phyloP scores from a whole-genome alignment of 2,113 vertebrate species.

The Pollimyrus isidori region DNA sequence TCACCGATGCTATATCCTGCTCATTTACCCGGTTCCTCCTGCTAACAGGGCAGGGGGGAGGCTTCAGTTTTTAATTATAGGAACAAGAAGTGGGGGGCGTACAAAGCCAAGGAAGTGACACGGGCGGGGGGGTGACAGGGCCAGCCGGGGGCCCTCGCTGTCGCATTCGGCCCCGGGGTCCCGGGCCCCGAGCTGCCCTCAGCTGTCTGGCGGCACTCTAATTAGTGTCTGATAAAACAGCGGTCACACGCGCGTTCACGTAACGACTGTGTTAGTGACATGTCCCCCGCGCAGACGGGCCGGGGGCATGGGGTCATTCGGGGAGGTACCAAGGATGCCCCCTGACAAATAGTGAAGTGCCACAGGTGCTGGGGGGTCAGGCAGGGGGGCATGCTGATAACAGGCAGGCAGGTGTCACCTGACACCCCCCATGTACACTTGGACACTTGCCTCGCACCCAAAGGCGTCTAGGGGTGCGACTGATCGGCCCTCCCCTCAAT shows the following conservation, averaged over 20 bases:
- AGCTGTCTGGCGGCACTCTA: slow-evolving; percentile 15
- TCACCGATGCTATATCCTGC: not conserved
- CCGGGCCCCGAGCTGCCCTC: slow-evolving; percentile 11
- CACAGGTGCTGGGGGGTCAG: slow-evolving; percentile 4
- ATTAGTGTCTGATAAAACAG: slow-evolving; percentile 24
- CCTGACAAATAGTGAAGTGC: slow-evolving; percentile 1
- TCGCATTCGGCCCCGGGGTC: not conserved
- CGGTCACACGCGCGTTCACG: not conserved
- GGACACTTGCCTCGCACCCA: not conserved
- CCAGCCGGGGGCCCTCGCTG: not conserved
- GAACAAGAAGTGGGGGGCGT: not conserved
- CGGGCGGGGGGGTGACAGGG: not conserved
- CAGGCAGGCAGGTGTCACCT: not conserved
- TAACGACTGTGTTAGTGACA: slow-evolving; percentile 19
- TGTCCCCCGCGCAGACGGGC: not conserved
- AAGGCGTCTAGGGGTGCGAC: not conserved
- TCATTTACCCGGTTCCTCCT: not conserved
- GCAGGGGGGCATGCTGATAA: not conserved
- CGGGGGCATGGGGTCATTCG: not conserved
- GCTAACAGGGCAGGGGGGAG: not conserved
- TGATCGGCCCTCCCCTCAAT: not conserved
- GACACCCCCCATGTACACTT: not conserved
- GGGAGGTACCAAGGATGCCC: not conserved
- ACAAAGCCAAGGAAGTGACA: not conserved
- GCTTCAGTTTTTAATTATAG: not conserved